These are phyloP conservation scores for Bradysia coprophila DNA, from an alignment of 1,140 invertebrate species.

Conservation along the genomic window DNA sequence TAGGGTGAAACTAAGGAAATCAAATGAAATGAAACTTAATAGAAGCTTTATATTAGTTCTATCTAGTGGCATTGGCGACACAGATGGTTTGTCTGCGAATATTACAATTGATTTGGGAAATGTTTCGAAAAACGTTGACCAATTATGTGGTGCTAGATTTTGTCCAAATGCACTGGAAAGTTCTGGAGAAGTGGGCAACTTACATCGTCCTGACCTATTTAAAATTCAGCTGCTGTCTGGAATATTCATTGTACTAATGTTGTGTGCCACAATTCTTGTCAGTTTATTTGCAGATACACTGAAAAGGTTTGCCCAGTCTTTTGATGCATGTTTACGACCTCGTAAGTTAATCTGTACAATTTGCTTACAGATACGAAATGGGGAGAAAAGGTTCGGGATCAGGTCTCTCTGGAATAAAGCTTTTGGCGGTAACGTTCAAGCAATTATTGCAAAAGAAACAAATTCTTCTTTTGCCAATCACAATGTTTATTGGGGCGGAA, in stretches of 20 bases:
- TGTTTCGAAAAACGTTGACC: slow-evolving; percentile 17
- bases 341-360: not conserved
- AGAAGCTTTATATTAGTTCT: slow-evolving; percentile 7
- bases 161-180: slow-evolving; percentile 37
- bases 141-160: slow-evolving; percentile 58
- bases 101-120: too few relatives aligned
- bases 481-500: slow-evolving; percentile 83
- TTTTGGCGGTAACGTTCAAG: slow-evolving; percentile 59
- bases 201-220: slow-evolving; percentile 42
- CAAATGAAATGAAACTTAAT: too few relatives aligned
- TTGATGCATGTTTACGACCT: too few relatives aligned
- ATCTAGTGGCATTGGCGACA: not conserved
- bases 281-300: slow-evolving; percentile 64
- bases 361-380: slow-evolving; percentile 14
- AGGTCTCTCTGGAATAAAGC: slow-evolving; percentile 31
- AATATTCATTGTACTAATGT: slow-evolving; percentile 66
- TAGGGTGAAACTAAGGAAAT: too few relatives aligned
- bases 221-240: slow-evolving; percentile 63
- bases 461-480: slow-evolving; percentile 75
- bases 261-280: slow-evolving; percentile 54
- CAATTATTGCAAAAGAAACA: slow-evolving; percentile 61
- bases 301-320: slow-evolving; percentile 49
- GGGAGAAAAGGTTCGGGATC: slow-evolving; percentile 14
- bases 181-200: slow-evolving; percentile 36
- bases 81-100: slow-evolving; percentile 2